A percentile compares a stretch with the other conserved stretches of the same genome.
These are phyloP conservation scores for Mesopsocus fuscifrons DNA, from an alignment of 2,888 invertebrate genomes.

Conservation along the genomic window DNA sequence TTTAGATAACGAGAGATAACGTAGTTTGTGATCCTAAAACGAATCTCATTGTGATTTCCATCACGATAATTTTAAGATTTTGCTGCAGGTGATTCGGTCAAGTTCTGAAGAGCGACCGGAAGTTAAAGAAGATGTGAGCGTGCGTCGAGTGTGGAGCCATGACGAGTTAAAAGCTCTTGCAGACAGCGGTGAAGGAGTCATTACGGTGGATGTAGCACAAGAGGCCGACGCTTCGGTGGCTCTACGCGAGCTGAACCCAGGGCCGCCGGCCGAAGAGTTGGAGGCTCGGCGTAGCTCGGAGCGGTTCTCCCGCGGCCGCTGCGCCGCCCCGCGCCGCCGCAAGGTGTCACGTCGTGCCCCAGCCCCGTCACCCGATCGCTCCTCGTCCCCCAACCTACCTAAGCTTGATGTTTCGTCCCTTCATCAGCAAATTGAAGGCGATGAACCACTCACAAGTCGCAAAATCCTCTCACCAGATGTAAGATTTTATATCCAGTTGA, in stretches of 20 bases:
- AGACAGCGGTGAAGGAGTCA: conserved; percentile 21
- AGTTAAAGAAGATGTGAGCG: conserved; percentile 23
- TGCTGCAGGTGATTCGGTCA: conserved; percentile 30
- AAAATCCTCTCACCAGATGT: conserved; percentile 7
- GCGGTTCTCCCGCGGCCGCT: conserved; percentile 38
- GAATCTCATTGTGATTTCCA: no score
- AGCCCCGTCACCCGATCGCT: conserved; percentile 22
- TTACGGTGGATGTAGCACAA: conserved; percentile 12
- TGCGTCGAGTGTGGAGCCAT: conserved; percentile 40
- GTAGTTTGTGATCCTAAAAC: no score
- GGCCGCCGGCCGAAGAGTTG: conserved; percentile 28
- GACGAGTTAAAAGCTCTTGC: conserved; percentile 21
- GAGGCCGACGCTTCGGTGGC: conserved; percentile 6
- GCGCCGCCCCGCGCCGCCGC: conserved; percentile 29
- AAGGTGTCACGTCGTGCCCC: conserved; percentile 19
- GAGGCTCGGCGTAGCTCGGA: conserved; percentile 42
- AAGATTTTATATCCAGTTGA: not conserved
- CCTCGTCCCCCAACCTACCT: conserved; percentile 19
- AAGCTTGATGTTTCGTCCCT: conserved; percentile 34
- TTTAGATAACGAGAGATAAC: no score
- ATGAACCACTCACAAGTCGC: conserved; percentile 27
- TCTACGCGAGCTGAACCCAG: conserved; percentile 19
- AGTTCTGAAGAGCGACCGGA: conserved; percentile 37
- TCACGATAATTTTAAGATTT: no score
- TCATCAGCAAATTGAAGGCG: conserved; percentile 35